These are phyloP conservation scores for Neomonachus schauinslandi DNA, from an alignment of 2,113 vertebrate genomes.

Conservation along the genomic window DNA sequence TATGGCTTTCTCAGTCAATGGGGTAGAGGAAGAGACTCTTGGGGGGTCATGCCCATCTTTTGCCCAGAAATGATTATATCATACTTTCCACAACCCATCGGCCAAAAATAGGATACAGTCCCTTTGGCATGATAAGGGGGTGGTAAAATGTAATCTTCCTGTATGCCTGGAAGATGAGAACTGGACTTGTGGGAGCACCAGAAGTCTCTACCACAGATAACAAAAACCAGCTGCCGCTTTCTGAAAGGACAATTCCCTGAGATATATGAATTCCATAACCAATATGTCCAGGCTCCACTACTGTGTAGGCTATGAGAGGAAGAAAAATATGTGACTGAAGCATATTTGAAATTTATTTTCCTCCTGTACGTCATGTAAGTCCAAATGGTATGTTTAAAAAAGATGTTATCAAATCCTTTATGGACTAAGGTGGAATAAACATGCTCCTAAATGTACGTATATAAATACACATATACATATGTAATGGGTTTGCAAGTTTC, in stretches of 20 bases:
- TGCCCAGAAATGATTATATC: background rate
- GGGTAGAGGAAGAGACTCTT: background rate
- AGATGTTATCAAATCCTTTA: background rate
- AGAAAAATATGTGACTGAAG: constrained; percentile 8
- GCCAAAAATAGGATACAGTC: background rate
- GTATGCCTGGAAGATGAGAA: background rate
- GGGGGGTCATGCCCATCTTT: background rate
- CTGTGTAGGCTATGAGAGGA: background rate
- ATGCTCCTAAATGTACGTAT: background rate
- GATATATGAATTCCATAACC: background rate
- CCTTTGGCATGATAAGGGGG: background rate
- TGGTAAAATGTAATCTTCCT: background rate
- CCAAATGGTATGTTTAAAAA: background rate
- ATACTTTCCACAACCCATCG: background rate
- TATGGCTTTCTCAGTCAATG: background rate
- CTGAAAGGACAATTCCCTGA: background rate
- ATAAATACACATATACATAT: background rate
- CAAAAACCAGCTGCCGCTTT: background rate
- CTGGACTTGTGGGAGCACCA: background rate
- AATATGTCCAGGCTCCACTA: background rate
- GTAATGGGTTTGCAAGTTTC: background rate
- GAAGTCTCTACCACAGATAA: background rate
- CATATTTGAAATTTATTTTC: constrained; percentile 18
- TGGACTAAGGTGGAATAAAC: background rate
- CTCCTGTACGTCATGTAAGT: background rate